A percentile compares a stretch with the other conserved stretches of the same genome.
phyloP scores from a whole-genome alignment of 2,888 invertebrate genomes.

The Timandra comae region DNA sequence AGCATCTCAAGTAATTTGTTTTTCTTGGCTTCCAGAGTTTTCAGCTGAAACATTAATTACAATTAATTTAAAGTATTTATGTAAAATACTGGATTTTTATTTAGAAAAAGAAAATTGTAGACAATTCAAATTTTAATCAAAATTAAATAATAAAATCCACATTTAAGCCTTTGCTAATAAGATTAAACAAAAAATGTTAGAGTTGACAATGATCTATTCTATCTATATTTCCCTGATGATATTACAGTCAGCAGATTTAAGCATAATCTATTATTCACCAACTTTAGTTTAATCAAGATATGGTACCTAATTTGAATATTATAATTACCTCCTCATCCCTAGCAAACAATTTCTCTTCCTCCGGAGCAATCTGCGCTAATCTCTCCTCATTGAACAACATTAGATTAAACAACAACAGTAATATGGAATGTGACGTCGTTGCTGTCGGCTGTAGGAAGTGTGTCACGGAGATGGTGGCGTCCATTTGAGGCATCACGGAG shows the following conservation, averaged over 20 bases:
- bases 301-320: too few species aligned
- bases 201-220: too few species aligned
- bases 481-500: constrained; percentile 34
- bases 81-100: too few species aligned
- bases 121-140: background rate
- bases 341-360: constrained; percentile 48
- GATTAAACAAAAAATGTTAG: too few species aligned
- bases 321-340: constrained; percentile 32
- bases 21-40: constrained; percentile 46
- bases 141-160: too few species aligned
- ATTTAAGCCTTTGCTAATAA: too few species aligned
- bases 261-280: too few species aligned
- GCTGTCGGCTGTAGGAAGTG: constrained; percentile 51
- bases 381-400: constrained; percentile 48
- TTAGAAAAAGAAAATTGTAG: too few species aligned
- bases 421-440: constrained; percentile 38
- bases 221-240: too few species aligned
- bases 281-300: too few species aligned
- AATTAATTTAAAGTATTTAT: too few species aligned
- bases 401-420: constrained; percentile 47
- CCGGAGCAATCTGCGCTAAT: constrained; percentile 40
- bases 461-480: constrained; percentile 31
- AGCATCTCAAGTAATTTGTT: constrained; percentile 45
- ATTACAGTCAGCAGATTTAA: too few species aligned
- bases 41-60: constrained; percentile 58